Base-by-base conservation (phyloP, 2,888 invertebrate species). In the Sesia apiformis region DNA sequence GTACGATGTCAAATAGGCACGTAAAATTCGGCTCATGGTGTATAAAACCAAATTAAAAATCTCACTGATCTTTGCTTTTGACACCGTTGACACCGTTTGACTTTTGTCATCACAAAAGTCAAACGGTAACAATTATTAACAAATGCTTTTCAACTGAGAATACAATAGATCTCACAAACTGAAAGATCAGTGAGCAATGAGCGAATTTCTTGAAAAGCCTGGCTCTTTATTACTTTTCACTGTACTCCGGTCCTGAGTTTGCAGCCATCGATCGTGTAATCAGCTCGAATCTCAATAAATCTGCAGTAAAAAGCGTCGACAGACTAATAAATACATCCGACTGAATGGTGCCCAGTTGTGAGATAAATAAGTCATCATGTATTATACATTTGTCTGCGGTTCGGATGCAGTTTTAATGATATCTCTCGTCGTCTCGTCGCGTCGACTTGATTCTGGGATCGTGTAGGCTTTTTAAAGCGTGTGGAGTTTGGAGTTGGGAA, bases 311-410 rank as follows among this genome's bases (percentile, higher is more conserved):
- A 63, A 63, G 61, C 68, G 72, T 69, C 70, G 73, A 76, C 75
- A 71, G 65, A 66, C 62, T 67, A 72, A 73, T 78, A 76, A 71
- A 73, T 70, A 69, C 62, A 55, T 63, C 58, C 58, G 61, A 63
- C 57, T 64, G 67, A 76, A 75, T 75, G 66, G 70, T 67, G 64
- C 78, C 76, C 77, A 61, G 72, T 72, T 70, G 74, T 46, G 67
- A 71, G 69, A 77, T 78, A 78, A 78, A 78, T 75, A 77, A 76
- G 74, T 74, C 67, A 67, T 57, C 58, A 61, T 55, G 8, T 46
- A 46, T 46, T 46, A 46, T 46, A 46, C 8, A n/a, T 46, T 46
- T n/a, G 46, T 52, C 52, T 41, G 38, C 38, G 46, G 46, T 5
- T 23, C n/a, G 8, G 8, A 23, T 46, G 46, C 23, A 46, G 4